phyloP scores from a whole-genome alignment of 1,140 invertebrate genomes.

The Monochamus saltuarius region DNA sequence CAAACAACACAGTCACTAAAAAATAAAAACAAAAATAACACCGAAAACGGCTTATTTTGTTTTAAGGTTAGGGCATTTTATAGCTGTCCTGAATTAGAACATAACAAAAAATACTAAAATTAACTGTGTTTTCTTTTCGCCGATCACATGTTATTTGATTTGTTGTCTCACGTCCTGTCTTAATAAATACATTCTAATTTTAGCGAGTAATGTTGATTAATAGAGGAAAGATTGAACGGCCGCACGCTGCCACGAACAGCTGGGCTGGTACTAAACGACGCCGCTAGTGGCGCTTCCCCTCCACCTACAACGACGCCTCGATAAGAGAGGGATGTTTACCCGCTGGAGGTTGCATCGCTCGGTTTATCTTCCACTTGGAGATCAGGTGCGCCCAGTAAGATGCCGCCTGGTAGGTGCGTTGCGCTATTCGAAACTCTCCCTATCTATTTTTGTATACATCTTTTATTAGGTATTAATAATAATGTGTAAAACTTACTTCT shows the following conservation, averaged over 20 bases:
- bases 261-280: constrained; percentile 29
- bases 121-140: not conserved
- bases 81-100: not conserved
- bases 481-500: no score
- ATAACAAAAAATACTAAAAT: not conserved
- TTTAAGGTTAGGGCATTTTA: constrained; percentile 5
- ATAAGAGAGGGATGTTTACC: constrained; percentile 15
- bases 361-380: constrained; percentile 15
- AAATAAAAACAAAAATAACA: constrained; percentile 8
- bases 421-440: no score
- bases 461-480: no score
- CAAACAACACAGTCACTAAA: not conserved
- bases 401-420: not conserved
- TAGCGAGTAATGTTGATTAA: constrained; percentile 14
- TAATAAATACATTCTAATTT: constrained; percentile 2
- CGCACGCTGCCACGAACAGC: constrained; percentile 26
- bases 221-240: constrained; percentile 13
- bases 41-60: not conserved
- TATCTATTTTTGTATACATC: no score
- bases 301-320: constrained; percentile 24
- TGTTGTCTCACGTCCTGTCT: not conserved
- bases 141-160: constrained; percentile 6
- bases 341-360: constrained; percentile 9
- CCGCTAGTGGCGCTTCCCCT: constrained; percentile 26
- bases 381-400: constrained; percentile 18